phyloP scores from a whole-genome alignment of 2,113 vertebrate species.

The Corythaeola cristata region DNA sequence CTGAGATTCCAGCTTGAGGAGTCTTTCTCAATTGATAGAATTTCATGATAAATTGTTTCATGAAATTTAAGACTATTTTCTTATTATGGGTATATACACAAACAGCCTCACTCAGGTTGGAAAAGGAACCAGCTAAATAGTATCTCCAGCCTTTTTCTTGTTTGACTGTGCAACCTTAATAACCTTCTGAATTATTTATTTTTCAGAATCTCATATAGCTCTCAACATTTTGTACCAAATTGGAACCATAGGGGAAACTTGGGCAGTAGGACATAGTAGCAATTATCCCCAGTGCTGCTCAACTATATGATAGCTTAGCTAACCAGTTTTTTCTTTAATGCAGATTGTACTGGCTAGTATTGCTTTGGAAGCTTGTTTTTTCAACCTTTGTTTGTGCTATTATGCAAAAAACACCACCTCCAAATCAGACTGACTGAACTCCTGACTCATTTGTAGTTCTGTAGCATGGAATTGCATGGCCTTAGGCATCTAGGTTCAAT shows the following conservation, averaged over 20 bases:
- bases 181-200: constrained; percentile 39
- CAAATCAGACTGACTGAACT: neutral
- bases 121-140: neutral
- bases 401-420: neutral
- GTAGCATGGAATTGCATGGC: neutral
- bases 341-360: neutral
- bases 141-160: neutral
- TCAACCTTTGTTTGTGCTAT: neutral
- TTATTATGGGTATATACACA: neutral
- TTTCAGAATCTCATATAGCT: neutral
- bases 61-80: neutral
- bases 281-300: neutral
- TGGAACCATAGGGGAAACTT: neutral
- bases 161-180: neutral
- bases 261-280: neutral
- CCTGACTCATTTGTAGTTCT: neutral
- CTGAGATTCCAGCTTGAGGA: neutral
- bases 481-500: neutral
- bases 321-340: neutral
- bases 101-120: neutral
- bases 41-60: neutral
- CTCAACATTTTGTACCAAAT: neutral
- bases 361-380: neutral
- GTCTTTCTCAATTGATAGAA: neutral
- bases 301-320: neutral